These are phyloP conservation scores for Salminus brasiliensis DNA, from an alignment of 2,113 vertebrate species.

Conservation along the genomic window DNA sequence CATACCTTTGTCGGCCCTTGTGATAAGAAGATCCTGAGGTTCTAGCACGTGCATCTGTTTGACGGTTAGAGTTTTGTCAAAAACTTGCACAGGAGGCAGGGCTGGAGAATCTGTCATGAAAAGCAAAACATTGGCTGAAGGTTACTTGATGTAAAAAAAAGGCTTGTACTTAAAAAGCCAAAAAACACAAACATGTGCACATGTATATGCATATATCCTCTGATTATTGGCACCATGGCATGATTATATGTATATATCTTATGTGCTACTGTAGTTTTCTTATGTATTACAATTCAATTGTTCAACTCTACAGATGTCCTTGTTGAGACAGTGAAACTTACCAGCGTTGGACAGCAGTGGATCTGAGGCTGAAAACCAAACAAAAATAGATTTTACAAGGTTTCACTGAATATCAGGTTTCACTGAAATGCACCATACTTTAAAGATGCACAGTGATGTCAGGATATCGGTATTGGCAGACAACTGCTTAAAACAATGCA, in stretches of 20 bases:
- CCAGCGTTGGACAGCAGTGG: slow-evolving; percentile 63
- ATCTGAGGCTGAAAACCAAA: slow-evolving; percentile 57
- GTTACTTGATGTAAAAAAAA: background rate
- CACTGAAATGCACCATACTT: no score
- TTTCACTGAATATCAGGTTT: background rate
- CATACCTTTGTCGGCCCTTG: slow-evolving; percentile 92
- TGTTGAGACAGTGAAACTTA: slow-evolving; percentile 47
- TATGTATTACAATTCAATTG: no score
- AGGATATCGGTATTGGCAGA: no score
- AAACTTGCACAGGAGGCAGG: slow-evolving; percentile 82
- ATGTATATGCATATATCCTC: no score
- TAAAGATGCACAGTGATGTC: no score
- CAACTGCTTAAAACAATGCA: no score
- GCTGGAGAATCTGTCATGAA: slow-evolving; percentile 79
- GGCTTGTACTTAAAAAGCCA: background rate
- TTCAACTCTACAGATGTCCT: background rate
- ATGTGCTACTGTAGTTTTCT: no score
- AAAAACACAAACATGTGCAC: background rate
- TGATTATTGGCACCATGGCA: no score
- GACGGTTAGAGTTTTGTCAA: slow-evolving; percentile 91
- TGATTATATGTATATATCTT: no score
- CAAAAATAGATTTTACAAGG: background rate
- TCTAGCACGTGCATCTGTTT: slow-evolving; percentile 97
- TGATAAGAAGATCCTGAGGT: slow-evolving; percentile 89
- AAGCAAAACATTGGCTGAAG: slow-evolving; percentile 6